Conservation (phyloP, 2,888 invertebrate species). For the Agonum fuliginosum region DNA sequence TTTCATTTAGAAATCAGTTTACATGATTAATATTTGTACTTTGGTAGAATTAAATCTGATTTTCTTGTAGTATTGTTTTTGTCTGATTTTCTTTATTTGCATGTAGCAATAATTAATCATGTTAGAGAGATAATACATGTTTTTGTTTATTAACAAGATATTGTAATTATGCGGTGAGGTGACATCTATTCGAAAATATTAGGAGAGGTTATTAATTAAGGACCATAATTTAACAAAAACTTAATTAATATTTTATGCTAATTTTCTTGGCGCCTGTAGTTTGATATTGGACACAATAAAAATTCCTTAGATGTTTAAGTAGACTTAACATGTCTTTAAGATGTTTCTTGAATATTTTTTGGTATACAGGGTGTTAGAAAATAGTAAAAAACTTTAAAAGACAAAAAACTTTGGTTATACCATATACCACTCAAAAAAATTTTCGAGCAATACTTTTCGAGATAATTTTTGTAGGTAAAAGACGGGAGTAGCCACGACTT, state of each 20-base stretch:
- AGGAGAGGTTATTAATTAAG: slow-evolving; percentile 18
- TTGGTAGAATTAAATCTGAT: slow-evolving; percentile 32
- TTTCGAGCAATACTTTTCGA: no score
- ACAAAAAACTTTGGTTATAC: no score
- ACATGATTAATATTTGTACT: slow-evolving; percentile 47
- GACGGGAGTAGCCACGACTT: no score
- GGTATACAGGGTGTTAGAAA: no score
- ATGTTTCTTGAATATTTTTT: no score
- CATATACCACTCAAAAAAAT: no score
- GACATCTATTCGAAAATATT: slow-evolving; percentile 26
- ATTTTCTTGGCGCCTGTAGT: background rate
- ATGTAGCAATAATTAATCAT: slow-evolving; percentile 34
- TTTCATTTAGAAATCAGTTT: slow-evolving; percentile 45
- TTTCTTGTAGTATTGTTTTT: slow-evolving; percentile 38
- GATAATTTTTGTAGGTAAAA: no score
- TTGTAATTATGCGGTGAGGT: slow-evolving; percentile 11
- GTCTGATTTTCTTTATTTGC: slow-evolving; percentile 19
- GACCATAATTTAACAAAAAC: background rate
- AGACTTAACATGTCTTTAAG: no score
- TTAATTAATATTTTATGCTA: slow-evolving; percentile 28
- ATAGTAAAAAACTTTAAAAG: no score
- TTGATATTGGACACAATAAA: no score
- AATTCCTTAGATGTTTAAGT: no score
- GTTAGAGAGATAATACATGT: slow-evolving; percentile 11
- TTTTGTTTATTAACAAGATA: slow-evolving; percentile 28